Conservation (phyloP, 2,797 vertebrate species). For the Acanthurus leucopareius region DNA sequence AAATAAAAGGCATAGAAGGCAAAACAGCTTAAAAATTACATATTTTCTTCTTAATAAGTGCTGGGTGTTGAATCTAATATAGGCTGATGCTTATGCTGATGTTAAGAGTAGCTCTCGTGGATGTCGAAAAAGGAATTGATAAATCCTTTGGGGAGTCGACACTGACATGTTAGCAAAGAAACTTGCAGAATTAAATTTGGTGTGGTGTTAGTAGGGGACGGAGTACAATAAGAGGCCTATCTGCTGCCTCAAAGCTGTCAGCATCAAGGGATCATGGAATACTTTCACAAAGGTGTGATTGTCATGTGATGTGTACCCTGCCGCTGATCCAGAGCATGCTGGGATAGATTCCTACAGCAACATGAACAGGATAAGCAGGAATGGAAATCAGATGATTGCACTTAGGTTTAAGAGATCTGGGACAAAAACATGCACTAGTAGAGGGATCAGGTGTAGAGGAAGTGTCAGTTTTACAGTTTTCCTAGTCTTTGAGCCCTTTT, state of each 20-base stretch:
- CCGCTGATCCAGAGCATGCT: conserved; percentile 7
- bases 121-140: too few relatives aligned
- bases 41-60: too few relatives aligned
- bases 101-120: too few relatives aligned
- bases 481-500: background rate
- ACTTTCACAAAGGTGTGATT: background rate
- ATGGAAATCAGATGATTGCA: background rate
- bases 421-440: background rate
- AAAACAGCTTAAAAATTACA: too few relatives aligned
- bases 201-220: background rate
- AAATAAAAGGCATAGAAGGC: too few relatives aligned
- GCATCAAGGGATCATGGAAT: background rate
- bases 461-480: conserved; percentile 1
- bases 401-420: background rate
- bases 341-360: background rate
- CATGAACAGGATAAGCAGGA: background rate
- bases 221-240: background rate
- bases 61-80: too few relatives aligned
- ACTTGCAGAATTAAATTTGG: too few relatives aligned
- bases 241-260: background rate
- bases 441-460: background rate
- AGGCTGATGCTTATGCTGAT: too few relatives aligned
- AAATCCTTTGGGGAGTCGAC: too few relatives aligned
- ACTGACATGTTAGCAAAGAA: too few relatives aligned
- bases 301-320: background rate